A percentile compares a stretch with the other conserved stretches of the same genome.
Evolutionary conservation across 2,113 vertebrate species (phyloP).

Genomic region (Cyprinodon tularosa): DNA sequence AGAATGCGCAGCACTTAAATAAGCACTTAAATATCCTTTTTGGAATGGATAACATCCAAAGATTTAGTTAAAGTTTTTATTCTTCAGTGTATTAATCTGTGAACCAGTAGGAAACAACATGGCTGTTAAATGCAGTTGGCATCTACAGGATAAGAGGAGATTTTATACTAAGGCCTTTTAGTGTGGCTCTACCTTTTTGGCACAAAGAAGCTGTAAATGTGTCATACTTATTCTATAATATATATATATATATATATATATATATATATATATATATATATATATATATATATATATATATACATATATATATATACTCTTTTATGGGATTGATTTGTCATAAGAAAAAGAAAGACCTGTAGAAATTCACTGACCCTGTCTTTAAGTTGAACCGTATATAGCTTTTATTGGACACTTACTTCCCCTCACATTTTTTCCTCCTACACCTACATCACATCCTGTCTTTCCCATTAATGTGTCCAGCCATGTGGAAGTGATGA

Average conservation of each 20-base stretch:
- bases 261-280: too few species aligned
- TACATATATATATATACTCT: too few species aligned
- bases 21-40: too few species aligned
- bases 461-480: slow-evolving; percentile 67
- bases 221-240: not conserved
- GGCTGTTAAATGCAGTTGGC: not conserved
- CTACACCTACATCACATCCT: slow-evolving; percentile 31
- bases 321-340: not conserved
- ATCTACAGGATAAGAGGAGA: not conserved
- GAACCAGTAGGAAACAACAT: not conserved
- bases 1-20: too few species aligned
- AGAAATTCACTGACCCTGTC: not conserved
- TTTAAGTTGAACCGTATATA: not conserved
- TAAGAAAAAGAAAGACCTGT: not conserved
- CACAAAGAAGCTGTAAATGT: not conserved
- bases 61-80: not conserved
- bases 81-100: not conserved
- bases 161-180: not conserved
- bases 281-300: too few species aligned
- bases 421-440: slow-evolving; percentile 7
- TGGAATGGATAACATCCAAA: too few species aligned
- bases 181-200: not conserved
- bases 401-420: not conserved
- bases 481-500: slow-evolving; percentile 72
- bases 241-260: too few species aligned